Base-by-base conservation (phyloP, 2,113 vertebrate genomes). In the Emydocephalus ijimae region DNA sequence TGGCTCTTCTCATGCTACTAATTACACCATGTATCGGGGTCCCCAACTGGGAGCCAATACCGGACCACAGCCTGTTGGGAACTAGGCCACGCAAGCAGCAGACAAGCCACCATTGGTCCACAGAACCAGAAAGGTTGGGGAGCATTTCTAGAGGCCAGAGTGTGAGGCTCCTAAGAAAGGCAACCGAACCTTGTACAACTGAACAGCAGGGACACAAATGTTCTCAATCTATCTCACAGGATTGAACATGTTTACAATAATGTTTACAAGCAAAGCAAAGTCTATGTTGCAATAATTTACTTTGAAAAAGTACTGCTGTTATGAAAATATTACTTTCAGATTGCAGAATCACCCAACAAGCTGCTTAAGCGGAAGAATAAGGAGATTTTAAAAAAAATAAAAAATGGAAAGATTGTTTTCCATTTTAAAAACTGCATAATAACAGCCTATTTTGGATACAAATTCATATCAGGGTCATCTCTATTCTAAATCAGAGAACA, bases 1-100 rank as follows among this genome's bases (percentile, higher is more conserved):
- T 89, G 94, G 94, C 64, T 64, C 90, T 23, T 92, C 91, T 95
- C 59, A 15, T 89, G 74, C 81, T 94, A 94, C 61, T 56, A 52
- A 74, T 87, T 81, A 43, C 74, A 81, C 69, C 12, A 29, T 64
- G 29, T 64, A 64, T n/a, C 11, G 14, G 61, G 26, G 61, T 29
- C 26, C 26, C 64, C 29, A 69, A 34, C 1, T 61, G 59, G 59
- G 48, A 9, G 8, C 57, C 59, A 61, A 26, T 61, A 26, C 59
- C 23, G 3, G 24, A 61, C 59, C 9, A 61, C 59, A 61, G 24
- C 59, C 24, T 61, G 59, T 61, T 26, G 9, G 3, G 59, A 61
- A 61, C 59, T 9, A 11, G 24, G 9, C 24, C 8, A 0, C 24
- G 8, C 24, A 61, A 29, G 2, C 24, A 24, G 59, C 24, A 61